Percentiles rank a stretch among this genome's conserved stretches.
Conservation (phyloP, 2,113 vertebrate species). For the Cololabis saira region DNA sequence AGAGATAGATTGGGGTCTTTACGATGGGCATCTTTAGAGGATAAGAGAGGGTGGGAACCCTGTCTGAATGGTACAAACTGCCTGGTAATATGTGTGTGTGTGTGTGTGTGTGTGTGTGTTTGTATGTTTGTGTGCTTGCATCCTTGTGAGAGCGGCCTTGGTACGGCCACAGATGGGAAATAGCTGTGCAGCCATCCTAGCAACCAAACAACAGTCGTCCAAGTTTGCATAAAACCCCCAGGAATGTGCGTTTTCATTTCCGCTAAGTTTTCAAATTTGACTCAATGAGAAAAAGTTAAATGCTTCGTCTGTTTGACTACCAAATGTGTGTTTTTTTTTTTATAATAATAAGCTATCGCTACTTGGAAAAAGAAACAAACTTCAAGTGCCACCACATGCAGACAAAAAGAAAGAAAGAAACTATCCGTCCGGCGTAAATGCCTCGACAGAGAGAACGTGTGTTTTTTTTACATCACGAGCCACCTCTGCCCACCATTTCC, state of each 20-base stretch:
- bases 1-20: conserved; percentile 54
- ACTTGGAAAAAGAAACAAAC: too few relatives aligned
- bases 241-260: conserved; percentile 11
- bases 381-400: too few relatives aligned
- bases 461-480: conserved; percentile 55
- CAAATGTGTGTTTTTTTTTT: too few relatives aligned
- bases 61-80: conserved; percentile 39
- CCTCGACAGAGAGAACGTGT: conserved; percentile 10
- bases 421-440: not conserved
- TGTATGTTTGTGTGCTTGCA: conserved; percentile 18
- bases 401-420: conserved; percentile 12
- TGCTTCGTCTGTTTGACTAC: not conserved
- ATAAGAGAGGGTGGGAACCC: conserved; percentile 69
- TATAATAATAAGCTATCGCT: too few relatives aligned
- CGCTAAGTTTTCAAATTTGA: not conserved
- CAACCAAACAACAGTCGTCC: conserved; percentile 53
- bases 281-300: not conserved
- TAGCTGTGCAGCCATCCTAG: conserved; percentile 75
- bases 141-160: conserved; percentile 17
- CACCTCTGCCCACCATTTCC: conserved; percentile 67
- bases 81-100: not conserved
- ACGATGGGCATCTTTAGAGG: conserved; percentile 59
- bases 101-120: too few relatives aligned
- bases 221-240: conserved; percentile 12
- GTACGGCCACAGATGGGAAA: conserved; percentile 73